Evolutionary conservation across 2,113 vertebrate genomes (phyloP).

Genomic region (Upupa epops): DNA sequence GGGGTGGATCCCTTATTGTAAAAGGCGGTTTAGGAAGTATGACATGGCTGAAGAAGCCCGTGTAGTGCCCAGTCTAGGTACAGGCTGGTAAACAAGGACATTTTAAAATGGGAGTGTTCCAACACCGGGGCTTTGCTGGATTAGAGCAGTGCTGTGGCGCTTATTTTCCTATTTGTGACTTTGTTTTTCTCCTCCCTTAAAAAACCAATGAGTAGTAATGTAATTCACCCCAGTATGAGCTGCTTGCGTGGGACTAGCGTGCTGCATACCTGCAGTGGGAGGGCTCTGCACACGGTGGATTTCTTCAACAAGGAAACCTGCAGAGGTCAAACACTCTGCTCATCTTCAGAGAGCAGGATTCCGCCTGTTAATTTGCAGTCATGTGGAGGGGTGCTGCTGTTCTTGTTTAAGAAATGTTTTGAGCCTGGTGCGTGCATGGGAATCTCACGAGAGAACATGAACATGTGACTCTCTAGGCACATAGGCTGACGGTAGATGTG

Average conservation of each 20-base stretch:
- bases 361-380: neutral
- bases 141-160: neutral
- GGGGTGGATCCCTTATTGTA: neutral
- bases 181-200: neutral
- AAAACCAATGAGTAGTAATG: neutral
- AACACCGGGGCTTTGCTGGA: neutral
- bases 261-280: neutral
- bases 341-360: neutral
- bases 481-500: neutral
- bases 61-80: slow-evolving; percentile 4
- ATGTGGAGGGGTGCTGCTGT: neutral
- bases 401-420: neutral
- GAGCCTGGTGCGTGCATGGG: neutral
- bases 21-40: neutral
- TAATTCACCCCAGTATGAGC: neutral
- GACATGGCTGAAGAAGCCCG: neutral
- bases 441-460: neutral
- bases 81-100: neutral
- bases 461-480: neutral
- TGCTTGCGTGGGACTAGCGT: neutral
- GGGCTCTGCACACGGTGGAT: neutral
- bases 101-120: neutral
- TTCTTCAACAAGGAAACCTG: slow-evolving; percentile 20
- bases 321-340: neutral
- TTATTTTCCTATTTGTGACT: neutral